Evolutionary conservation across 2,113 vertebrate genomes (phyloP).

Genomic region (Microcebus griseorufus): DNA sequence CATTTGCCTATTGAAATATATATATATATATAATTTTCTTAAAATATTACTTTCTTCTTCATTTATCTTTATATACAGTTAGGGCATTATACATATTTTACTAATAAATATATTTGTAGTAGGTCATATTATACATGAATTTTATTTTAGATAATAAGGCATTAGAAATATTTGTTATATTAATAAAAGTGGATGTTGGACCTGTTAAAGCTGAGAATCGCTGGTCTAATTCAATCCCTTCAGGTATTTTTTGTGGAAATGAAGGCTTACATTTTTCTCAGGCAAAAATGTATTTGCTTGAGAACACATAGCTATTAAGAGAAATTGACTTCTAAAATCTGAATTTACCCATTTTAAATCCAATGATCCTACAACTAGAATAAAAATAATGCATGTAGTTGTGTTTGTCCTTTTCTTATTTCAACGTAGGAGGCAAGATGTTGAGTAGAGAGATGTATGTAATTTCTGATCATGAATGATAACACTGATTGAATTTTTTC

Average conservation of each 20-base stretch:
- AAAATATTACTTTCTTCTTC: background rate
- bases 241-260: background rate
- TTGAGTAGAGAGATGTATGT: slow-evolving; percentile 3
- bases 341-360: slow-evolving; percentile 33
- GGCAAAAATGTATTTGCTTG: background rate
- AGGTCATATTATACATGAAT: background rate
- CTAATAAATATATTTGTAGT: background rate
- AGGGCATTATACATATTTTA: background rate
- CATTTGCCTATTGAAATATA: background rate
- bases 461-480: slow-evolving; percentile 33
- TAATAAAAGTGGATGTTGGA: background rate
- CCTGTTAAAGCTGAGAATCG: background rate
- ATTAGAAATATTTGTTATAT: background rate
- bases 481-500: slow-evolving; percentile 54
- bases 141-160: background rate
- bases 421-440: background rate
- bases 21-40: background rate
- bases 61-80: background rate
- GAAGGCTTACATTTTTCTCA: background rate
- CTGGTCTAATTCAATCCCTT: background rate
- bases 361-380: slow-evolving; percentile 7
- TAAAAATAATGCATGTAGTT: background rate
- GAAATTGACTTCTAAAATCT: background rate
- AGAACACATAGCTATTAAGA: slow-evolving; percentile 14
- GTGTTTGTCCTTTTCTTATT: slow-evolving; percentile 28